Conservation (phyloP, 2,888 invertebrate species). For the Crepidodera aurea region DNA sequence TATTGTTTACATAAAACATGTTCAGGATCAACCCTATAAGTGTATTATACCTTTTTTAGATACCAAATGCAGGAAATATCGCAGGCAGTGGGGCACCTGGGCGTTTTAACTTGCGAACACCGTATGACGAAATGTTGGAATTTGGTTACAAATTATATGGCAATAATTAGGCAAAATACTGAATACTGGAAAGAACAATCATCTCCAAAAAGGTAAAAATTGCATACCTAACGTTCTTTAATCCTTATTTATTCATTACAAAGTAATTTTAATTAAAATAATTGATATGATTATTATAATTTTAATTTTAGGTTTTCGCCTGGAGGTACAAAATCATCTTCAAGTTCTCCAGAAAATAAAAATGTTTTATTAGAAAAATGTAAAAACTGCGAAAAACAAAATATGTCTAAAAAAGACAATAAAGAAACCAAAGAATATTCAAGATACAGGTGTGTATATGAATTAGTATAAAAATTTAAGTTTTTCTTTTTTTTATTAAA, state of each 20-base stretch:
- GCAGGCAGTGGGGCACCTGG: slow-evolving; percentile 42
- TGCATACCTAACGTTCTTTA: too few relatives aligned
- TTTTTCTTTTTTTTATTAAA: too few relatives aligned
- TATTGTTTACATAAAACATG: too few relatives aligned
- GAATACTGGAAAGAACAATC: slow-evolving; percentile 4
- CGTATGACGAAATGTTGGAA: slow-evolving; percentile 46
- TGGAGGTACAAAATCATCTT: neutral
- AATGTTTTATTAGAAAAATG: neutral
- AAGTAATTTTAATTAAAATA: too few relatives aligned
- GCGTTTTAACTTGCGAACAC: slow-evolving; percentile 44
- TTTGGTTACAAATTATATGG: slow-evolving; percentile 46
- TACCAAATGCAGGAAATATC: slow-evolving; percentile 38
- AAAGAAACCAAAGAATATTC: neutral
- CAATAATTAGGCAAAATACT: slow-evolving; percentile 38
- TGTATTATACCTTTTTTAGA: too few relatives aligned
- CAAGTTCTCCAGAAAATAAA: neutral
- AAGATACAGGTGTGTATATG: neutral
- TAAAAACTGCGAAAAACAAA: neutral
- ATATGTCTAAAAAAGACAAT: neutral
- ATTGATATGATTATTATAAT: too few relatives aligned
- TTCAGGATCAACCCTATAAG: too few relatives aligned
- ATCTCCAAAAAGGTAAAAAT: slow-evolving; percentile 11
- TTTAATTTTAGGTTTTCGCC: neutral
- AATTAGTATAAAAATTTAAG: too few relatives aligned
- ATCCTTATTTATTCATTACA: too few relatives aligned